phyloP scores from a whole-genome alignment of 1,140 invertebrate genomes.

The Stenopsyche tienmushanensis region DNA sequence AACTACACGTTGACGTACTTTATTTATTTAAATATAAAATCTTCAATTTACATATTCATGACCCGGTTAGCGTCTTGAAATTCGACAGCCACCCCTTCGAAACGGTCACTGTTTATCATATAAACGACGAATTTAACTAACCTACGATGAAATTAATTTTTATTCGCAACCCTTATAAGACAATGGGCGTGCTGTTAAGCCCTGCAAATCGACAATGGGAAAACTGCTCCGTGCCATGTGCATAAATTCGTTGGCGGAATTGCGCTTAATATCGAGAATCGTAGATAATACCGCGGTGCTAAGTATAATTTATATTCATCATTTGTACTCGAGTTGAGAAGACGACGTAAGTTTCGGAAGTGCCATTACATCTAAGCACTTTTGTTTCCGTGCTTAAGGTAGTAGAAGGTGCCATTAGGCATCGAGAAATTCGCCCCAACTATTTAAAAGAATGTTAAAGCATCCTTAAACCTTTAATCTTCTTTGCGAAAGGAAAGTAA shows the following conservation, averaged over 20 bases:
- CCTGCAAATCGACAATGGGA: too few relatives aligned
- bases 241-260: not conserved
- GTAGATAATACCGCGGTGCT: constrained; percentile 1
- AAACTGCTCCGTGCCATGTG: not conserved
- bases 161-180: constrained; percentile 2
- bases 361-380: constrained; percentile 26
- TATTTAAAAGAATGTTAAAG: constrained; percentile 17
- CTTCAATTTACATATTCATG: constrained; percentile 42
- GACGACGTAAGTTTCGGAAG: constrained; percentile 18
- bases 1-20: too few relatives aligned
- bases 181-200: not conserved
- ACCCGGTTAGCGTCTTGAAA: constrained; percentile 29
- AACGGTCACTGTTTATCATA: constrained; percentile 23
- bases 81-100: not conserved
- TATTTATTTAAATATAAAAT: constrained; percentile 42
- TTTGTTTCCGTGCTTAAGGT: constrained; percentile 22
- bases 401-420: constrained; percentile 1
- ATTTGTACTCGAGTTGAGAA: constrained; percentile 16
- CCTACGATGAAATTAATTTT: constrained; percentile 17
- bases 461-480: not conserved
- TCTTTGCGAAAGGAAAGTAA: not conserved
- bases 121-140: constrained; percentile 22
- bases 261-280: not conserved
- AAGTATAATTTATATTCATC: constrained; percentile 25
- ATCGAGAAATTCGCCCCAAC: constrained; percentile 3